Base-by-base conservation (phyloP, 2,888 invertebrate species). In the Euzetes globulus region DNA sequence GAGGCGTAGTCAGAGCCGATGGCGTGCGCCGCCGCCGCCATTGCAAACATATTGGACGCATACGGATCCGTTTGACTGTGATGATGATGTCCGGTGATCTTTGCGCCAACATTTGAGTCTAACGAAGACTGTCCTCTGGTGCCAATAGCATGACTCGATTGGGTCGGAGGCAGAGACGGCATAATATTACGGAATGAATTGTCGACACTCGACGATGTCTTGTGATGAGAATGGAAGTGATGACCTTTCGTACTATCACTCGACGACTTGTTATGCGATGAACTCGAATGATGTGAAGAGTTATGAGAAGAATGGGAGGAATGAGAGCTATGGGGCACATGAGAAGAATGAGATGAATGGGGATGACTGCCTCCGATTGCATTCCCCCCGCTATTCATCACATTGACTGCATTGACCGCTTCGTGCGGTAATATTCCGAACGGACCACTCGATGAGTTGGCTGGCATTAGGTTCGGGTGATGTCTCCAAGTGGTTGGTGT, bases 341-440 rank as follows among this genome's bases (percentile, higher is more conserved):
- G 50, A 5, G 65, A 27, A 6, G 41, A 7, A 33, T 41, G 65
- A 1, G 60, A 47, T 29, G 72, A 47, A 22, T 45, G 52, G 11
- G 72, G 27, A 11, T 45, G 52, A 33, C 29, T 13, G 17, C 29
- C 19, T 11, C 65, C 65, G 25, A 68, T 15, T 9, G 68, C 15
- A 52, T 37, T 27, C 0, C 68, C 22, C 0, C 22, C 19, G 22
- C 27, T 65, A 47, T 47, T 68, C 29, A 73, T 73, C 45, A 68
- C 63, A 68, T 75, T 72, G 11, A 73, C 65, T 19, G 65, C 65
- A 70, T 75, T 72, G 15, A 77, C 77, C 47, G 77, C 47, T 75
- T 77, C 76, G 65, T 78, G 78, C 22, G 78, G 78, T 13, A 78
- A 73, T 22, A 76, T 76, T 37, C 78, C 78, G 75, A 78, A 78